Evolutionary conservation across 2,888 invertebrate genomes (phyloP), one percentile per base, ranked within the genome.

Genomic region (Drosophila paucipuncta): DNA sequence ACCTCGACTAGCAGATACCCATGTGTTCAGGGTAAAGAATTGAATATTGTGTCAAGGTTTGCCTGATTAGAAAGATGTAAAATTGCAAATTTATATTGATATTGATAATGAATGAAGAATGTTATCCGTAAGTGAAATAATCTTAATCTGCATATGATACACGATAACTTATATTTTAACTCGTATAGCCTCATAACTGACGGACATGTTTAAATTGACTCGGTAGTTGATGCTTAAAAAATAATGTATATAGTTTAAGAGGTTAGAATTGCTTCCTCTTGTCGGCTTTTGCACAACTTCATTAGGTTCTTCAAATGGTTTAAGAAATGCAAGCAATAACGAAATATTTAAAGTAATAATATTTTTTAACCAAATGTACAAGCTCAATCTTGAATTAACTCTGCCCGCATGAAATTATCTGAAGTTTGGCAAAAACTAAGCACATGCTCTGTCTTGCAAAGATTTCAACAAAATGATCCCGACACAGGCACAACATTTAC

Each of bases 401-500:
- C 16, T 25, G 0, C 16, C 47, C 47, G 7, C 1, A 0, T 43
- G 4, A 25, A 25, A 3, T 47, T 16, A 47, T 18, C n/a, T n/a
- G 41, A 41, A 25, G 2, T 25, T 16, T 16, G 2, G 4, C 25
- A 25, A 16, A 22, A 22, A 22, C 22, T 9, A 39, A 30, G 5
- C 2, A 7, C 4, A 39, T 16, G 3, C 1, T 58, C 2, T 16
- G 39, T 6, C 57, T 28, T 25, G 41, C 28, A 60, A 52, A n/a
- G 41, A 37, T n/a, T 61, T 35, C 16, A n/a, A 37, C 53, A 53
- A 57, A 55, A 37, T 64, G 50, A 49, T 63, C 39, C 35, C 41
- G 10, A 13, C 35, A 43, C 16, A 22, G 7, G 28, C 16, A 43
- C 37, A 41, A 28, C 43, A 49, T 60, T 72, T 47, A 60, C 66